Base-by-base conservation (phyloP, 2,888 invertebrate genomes). In the Caprella mutica region DNA sequence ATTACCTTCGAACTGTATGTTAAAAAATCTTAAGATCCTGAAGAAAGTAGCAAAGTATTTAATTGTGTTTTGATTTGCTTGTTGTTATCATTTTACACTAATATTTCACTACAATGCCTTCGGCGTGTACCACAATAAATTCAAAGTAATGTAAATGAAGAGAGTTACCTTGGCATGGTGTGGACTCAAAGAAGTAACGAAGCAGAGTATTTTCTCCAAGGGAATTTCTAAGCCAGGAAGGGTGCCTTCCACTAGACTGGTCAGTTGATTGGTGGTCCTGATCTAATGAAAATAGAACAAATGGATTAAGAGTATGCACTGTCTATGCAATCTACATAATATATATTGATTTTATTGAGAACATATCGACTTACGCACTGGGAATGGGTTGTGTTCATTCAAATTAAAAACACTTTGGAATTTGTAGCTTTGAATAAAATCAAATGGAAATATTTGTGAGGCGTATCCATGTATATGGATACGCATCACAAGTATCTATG, bases 161-260 rank as follows among this genome's bases (percentile, higher is more conserved):
- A n/a, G n/a, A n/a, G n/a, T n/a, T n/a, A n/a, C 60, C 27, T 56
- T 35, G 9, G 64, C 64, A 9, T 56, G 60, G 38, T 60, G 51
- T 29, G 60, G 53, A 35, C 58, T 58, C 19, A 64, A 58, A 6
- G 64, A 60, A 5, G 64, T 64, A 27, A 64, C 52, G 51, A 64
- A 52, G 17, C 30, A 39, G n/a, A 54, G 55, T 27, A 64, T 53
- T 48, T 64, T 52, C 35, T 44, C 40, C 19, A 60, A 33, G 29
- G 53, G 48, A 9, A 60, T 38, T 40, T 58, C 53, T 35, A 64
- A 23, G 5, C 58, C 60, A 1, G 60, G 60, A 8, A 60, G 30
- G 1, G 60, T 44, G 9, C 53, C 57, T 42, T 58, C 55, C 29
- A 60, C 52, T 5, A 64, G 26, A 56, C 48, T 60, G 5, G 64